These are phyloP conservation scores for Nudaria mundana DNA, from an alignment of 2,888 invertebrate genomes.

Conservation along the genomic window DNA sequence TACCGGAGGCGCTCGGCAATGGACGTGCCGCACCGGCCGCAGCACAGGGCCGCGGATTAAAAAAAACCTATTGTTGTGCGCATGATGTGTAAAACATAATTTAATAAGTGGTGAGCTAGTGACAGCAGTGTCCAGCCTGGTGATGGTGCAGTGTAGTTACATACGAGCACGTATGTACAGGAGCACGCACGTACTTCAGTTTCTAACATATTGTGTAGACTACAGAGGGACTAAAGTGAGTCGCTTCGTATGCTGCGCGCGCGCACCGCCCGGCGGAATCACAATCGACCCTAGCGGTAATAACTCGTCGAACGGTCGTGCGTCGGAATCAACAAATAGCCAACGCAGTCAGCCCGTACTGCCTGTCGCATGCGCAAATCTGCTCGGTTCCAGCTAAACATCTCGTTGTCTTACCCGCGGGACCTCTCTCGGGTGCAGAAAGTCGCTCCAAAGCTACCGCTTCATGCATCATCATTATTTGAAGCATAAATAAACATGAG, in stretches of 20 bases:
- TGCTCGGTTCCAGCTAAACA: too few relatives aligned
- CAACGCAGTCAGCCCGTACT: constrained; percentile 7
- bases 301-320: constrained; percentile 50
- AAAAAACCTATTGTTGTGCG: too few relatives aligned
- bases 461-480: too few relatives aligned
- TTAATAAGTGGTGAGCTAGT: neutral
- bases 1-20: too few relatives aligned
- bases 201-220: constrained; percentile 40
- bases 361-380: too few relatives aligned
- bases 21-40: too few relatives aligned
- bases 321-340: constrained; percentile 50
- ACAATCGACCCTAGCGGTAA: constrained; percentile 54
- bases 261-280: constrained; percentile 47
- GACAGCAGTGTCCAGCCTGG: constrained; percentile 5
- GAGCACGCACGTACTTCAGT: constrained; percentile 34
- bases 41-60: too few relatives aligned
- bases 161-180: constrained; percentile 30
- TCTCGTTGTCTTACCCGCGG: constrained; percentile 10
- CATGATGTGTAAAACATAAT: too few relatives aligned
- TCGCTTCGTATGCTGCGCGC: constrained; percentile 40
- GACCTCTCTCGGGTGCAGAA: constrained; percentile 22
- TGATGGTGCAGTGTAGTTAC: constrained; percentile 4
- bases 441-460: constrained; percentile 4
- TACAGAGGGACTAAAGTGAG: constrained; percentile 32
- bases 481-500: too few relatives aligned